Conservation (phyloP, 1,140 invertebrate species). For the Sarcophaga peregrina region DNA sequence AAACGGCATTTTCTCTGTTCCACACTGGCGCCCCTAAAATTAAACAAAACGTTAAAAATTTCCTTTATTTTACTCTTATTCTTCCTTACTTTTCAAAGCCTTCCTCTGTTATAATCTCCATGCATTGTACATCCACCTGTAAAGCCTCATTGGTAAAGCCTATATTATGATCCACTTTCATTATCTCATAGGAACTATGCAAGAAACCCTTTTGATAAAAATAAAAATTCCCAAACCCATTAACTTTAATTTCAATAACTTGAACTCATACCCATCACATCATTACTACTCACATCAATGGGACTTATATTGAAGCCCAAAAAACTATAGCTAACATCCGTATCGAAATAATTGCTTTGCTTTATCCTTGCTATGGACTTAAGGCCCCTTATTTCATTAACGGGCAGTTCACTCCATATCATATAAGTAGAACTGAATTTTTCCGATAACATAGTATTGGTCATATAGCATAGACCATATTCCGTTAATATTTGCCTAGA, state of each 20-base stretch:
- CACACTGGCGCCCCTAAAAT: constrained; percentile 51
- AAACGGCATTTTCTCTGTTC: constrained; percentile 69
- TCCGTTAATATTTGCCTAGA: constrained; percentile 59
- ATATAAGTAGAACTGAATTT: constrained; percentile 54
- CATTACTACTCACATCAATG: constrained; percentile 39
- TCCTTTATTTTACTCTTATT: too few relatives aligned
- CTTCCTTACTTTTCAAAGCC: constrained; percentile 51
- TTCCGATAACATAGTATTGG: constrained; percentile 53
- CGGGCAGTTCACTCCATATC: constrained; percentile 54
- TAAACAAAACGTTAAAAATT: not conserved
- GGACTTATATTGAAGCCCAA: constrained; percentile 31
- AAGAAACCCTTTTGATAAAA: not conserved
- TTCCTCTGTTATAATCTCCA: constrained; percentile 57
- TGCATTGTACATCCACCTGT: constrained; percentile 50
- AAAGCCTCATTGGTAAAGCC: constrained; percentile 57
- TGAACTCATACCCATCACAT: not conserved
- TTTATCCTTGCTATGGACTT: not conserved
- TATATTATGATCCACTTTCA: constrained; percentile 69
- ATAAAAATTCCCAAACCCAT: not conserved
- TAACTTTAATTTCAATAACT: not conserved
- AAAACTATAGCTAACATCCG: constrained; percentile 49
- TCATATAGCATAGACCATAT: constrained; percentile 60
- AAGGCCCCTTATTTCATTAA: constrained; percentile 35
- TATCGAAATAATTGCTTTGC: constrained; percentile 48
- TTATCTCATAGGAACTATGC: constrained; percentile 64